Evolutionary conservation across 2,797 vertebrate genomes (phyloP), one percentile per base, ranked within the genome.

Genomic region (Valencia hispanica): DNA sequence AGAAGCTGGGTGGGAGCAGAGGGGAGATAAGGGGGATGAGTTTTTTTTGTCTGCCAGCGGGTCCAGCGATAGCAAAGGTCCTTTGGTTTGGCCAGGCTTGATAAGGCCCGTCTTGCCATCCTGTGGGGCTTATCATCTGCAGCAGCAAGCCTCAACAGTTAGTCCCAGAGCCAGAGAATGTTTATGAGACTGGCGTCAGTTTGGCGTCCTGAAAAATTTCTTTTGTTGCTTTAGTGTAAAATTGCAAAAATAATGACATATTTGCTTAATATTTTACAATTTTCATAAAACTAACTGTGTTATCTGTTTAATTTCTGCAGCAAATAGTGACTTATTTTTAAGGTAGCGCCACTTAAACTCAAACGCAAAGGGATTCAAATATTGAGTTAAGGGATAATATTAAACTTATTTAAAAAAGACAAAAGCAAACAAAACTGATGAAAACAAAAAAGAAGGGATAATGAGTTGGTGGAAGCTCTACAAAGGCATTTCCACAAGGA

Each of bases 121-220:
- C 91, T 85, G 84, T 78, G 80, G 83, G 82, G 73, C 91, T 95
- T 95, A 94, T 95, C 93, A 76, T 30, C 47, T 75, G 57, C 78
- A 75, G 77, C 93, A 93, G 82, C 8, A 14, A 73, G 82, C 83
- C 80, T 78, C 85, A 87, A 79, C 89, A 85, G 91, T 93, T 88
- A 77, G 80, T 80, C 85, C 82, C 79, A 73, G 51, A 74, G 81
- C 74, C 83, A 82, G 43, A 88, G 85, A 66, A 80, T 88, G 88
- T 90, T 91, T 89, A 87, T 66, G 73, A 81, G 68, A 79, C 61
- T 83, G 88, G 87, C 85, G 86, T 89, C 90, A 47, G 85, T 81
- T 84, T 74, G 87, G 82, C 83, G 74, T 81, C 63, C 78, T 71
- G 3, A 51, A 65, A 34, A 14, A 41, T 20, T 74, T 76, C 75